A percentile compares a stretch with the other conserved stretches of the same genome.
phyloP scores from a whole-genome alignment of 2,797 vertebrate genomes.

The Limosa lapponica region DNA sequence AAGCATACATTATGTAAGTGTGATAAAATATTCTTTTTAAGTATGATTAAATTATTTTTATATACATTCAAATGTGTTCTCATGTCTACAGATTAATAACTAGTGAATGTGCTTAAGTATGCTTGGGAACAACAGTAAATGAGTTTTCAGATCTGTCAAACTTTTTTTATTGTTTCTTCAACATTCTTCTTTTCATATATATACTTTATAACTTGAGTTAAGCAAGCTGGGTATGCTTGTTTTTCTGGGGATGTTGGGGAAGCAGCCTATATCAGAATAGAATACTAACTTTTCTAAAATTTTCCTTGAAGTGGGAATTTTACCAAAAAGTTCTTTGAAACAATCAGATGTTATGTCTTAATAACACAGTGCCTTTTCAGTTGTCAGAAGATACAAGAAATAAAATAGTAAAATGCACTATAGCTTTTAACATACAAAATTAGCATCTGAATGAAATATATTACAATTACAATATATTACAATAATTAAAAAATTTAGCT shows the following conservation, averaged over 20 bases:
- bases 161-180: neutral
- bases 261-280: neutral
- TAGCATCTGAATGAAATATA: neutral
- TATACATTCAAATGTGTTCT: neutral
- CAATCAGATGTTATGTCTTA: neutral
- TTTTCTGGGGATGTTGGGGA: fast-evolving
- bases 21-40: neutral
- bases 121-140: neutral
- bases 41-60: neutral
- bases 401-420: neutral
- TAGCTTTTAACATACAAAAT: neutral
- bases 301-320: neutral
- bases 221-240: fast-evolving
- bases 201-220: neutral
- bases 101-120: neutral
- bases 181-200: neutral
- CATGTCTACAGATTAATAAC: neutral
- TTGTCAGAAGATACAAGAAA: neutral
- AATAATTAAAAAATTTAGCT: neutral
- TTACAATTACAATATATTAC: too few relatives aligned
- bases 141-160: neutral
- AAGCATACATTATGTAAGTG: neutral
- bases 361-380: neutral
- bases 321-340: neutral
- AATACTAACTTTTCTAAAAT: neutral